phyloP scores from a whole-genome alignment of 2,888 invertebrate genomes.

The Cyaniris semiargus region DNA sequence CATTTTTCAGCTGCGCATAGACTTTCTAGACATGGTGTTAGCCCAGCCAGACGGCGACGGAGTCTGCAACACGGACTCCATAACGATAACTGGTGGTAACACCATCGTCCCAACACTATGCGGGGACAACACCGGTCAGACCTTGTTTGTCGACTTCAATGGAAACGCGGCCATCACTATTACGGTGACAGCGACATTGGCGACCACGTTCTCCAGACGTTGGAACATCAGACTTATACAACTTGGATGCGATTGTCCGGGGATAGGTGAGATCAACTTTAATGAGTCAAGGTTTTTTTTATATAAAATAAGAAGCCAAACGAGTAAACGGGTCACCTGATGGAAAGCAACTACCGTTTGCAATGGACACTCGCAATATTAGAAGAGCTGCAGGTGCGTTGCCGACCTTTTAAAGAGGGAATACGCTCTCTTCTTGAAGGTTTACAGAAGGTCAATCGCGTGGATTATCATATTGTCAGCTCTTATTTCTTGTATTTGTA shows the following conservation, averaged over 20 bases:
- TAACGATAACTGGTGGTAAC: conserved; percentile 85
- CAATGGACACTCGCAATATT: not conserved
- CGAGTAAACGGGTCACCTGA: not conserved
- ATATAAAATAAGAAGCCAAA: not conserved
- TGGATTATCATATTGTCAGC: too few relatives aligned
- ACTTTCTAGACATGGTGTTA: conserved; percentile 86
- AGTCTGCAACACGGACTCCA: conserved; percentile 84
- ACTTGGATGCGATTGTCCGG: conserved; percentile 85
- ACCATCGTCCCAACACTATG: conserved; percentile 86
- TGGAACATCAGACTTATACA: conserved; percentile 89
- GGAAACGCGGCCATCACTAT: conserved; percentile 84
- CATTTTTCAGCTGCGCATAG: conserved; percentile 83
- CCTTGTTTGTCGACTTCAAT: conserved; percentile 88
- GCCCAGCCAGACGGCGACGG: conserved; percentile 88
- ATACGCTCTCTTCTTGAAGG: too few relatives aligned
- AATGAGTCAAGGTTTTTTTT: too few relatives aligned
- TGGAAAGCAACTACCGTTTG: not conserved
- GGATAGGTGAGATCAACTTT: conserved; percentile 72
- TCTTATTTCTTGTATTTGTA: too few relatives aligned
- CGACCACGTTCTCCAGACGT: conserved; percentile 82
- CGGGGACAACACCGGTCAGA: conserved; percentile 90
- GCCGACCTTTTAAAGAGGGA: not conserved
- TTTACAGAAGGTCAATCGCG: too few relatives aligned
- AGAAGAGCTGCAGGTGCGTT: not conserved
- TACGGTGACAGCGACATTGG: conserved; percentile 82